Percentiles rank a stretch among this genome's conserved stretches.
Conservation (phyloP, 2,797 vertebrate genomes). For the Heliangelus exortis region DNA sequence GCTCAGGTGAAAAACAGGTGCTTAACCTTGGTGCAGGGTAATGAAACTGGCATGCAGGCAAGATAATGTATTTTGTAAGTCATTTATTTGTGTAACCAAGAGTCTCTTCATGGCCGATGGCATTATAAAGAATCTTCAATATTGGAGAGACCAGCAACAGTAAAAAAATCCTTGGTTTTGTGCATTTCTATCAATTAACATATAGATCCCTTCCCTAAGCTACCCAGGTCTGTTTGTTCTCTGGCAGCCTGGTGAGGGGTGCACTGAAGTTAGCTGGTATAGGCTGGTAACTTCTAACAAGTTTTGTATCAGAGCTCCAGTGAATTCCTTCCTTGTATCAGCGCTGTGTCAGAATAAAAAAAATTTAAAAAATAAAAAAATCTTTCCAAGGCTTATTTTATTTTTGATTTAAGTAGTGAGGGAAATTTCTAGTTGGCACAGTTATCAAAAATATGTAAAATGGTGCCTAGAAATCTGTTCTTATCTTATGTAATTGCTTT, state of each 20-base stretch:
- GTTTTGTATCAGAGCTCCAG: neutral
- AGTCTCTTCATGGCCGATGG: neutral
- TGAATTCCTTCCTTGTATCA: slow-evolving; percentile 13
- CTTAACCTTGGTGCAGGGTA: neutral
- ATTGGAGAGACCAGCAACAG: neutral
- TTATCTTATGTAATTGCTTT: slow-evolving; percentile 57
- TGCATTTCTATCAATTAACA: neutral
- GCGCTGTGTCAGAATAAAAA: neutral
- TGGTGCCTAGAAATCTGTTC: slow-evolving; percentile 27
- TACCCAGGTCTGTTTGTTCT: neutral
- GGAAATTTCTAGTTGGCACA: slow-evolving; percentile 9
- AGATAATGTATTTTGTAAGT: neutral
- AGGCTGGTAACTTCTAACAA: neutral
- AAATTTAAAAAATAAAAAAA: neutral
- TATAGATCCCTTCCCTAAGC: neutral
- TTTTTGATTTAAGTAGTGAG: neutral
- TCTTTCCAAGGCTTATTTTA: neutral
- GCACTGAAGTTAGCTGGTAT: neutral
- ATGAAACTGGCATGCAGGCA: neutral
- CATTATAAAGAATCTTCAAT: neutral
- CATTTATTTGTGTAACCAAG: slow-evolving; percentile 1
- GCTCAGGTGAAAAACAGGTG: neutral
- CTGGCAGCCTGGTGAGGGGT: neutral
- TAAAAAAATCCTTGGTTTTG: neutral
- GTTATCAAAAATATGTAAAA: slow-evolving; percentile 55